Evolutionary conservation across 2,888 invertebrate genomes (phyloP), one percentile per base, ranked within the genome.

Genomic region (Patella ulyssiponensis): DNA sequence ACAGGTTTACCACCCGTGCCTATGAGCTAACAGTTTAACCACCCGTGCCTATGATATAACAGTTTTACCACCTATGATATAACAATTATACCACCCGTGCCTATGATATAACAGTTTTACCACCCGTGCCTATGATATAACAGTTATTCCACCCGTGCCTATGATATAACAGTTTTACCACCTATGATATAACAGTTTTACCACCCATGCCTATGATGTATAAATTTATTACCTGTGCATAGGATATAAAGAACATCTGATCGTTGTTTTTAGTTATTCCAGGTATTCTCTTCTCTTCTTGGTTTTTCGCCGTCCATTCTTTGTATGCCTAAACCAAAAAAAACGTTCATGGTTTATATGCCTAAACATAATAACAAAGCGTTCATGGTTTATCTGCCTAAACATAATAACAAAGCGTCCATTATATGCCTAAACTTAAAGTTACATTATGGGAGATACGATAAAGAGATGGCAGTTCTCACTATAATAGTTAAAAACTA

Each of bases 191-290:
- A 86, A 93, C 94, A 88, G 94, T 9, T 44, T 44, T 44, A 44
- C 3, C 3, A 44, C 33, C 33, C 0, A 17, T 15, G 11, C n/a
- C 3, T 33, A 33, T 33, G 33, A 33, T 44, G 7, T 7, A 44
- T n/a, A n/a, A n/a, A n/a, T n/a, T 20, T n/a, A 69, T 79, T 82
- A 89, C 89, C 87, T 94, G 94, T 15, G 93, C 92, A 85, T 93
- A 94, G 1, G 93, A 88, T 15, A 94, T 85, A 86, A 93, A 94
- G 88, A 94, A 94, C 77, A 94, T 89, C 72, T 93, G 92, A 52
- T 92, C 91, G 76, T 93, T 85, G 11, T 85, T 86, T 33, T 83
- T 79, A 14, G 82, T 58, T 23, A 77, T 33, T 5, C 76, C 80
- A 0, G 79, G 82, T 20, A 87, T 74, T n/a, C 84, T 86, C 73